phyloP scores from a whole-genome alignment of 2,797 vertebrate genomes.

The Malacoctenus gilli region DNA sequence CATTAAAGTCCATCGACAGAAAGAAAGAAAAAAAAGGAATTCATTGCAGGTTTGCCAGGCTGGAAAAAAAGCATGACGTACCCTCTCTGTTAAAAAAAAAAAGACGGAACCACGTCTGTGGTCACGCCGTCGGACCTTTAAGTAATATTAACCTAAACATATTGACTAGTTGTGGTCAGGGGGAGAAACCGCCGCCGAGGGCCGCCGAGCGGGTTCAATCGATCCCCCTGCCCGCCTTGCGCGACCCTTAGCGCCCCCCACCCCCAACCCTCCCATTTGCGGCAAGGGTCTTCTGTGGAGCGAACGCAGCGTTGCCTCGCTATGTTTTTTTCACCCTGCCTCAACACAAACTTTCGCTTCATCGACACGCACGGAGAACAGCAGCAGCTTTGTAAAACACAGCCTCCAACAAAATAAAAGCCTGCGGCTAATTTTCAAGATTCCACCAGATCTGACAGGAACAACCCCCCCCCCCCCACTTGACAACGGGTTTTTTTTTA shows the following conservation, averaged over 20 bases:
- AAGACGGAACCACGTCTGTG: conserved; percentile 11
- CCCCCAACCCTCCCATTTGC: conserved; percentile 25
- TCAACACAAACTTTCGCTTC: conserved; percentile 11
- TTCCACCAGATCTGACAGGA: conserved; percentile 12
- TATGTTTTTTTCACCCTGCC: conserved; percentile 1
- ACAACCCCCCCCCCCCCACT: conserved; percentile 8
- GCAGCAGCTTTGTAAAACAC: conserved; percentile 28
- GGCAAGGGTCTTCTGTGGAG: conserved; percentile 5
- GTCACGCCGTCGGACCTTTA: conserved; percentile 28
- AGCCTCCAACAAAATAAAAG: conserved; percentile 17
- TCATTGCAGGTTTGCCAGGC: not conserved
- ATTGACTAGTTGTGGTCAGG: conserved; percentile 33
- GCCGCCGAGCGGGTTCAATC: conserved; percentile 12
- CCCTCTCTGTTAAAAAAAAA: too few species aligned
- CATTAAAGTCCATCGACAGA: conserved; percentile 37
- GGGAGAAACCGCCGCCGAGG: conserved; percentile 23
- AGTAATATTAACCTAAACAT: conserved; percentile 27
- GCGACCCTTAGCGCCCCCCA: too few species aligned
- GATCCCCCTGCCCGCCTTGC: conserved; percentile 12
- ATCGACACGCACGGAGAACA: conserved; percentile 27
- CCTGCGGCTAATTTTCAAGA: conserved; percentile 27
- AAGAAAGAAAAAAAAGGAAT: not conserved
- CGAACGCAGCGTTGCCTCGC: conserved; percentile 10
- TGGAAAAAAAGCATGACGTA: not conserved
- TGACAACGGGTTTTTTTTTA: conserved; percentile 8